A percentile compares a stretch with the other conserved stretches of the same genome.
These are phyloP conservation scores for Polymixis lichenea DNA, from an alignment of 2,888 invertebrate genomes.

Conservation along the genomic window DNA sequence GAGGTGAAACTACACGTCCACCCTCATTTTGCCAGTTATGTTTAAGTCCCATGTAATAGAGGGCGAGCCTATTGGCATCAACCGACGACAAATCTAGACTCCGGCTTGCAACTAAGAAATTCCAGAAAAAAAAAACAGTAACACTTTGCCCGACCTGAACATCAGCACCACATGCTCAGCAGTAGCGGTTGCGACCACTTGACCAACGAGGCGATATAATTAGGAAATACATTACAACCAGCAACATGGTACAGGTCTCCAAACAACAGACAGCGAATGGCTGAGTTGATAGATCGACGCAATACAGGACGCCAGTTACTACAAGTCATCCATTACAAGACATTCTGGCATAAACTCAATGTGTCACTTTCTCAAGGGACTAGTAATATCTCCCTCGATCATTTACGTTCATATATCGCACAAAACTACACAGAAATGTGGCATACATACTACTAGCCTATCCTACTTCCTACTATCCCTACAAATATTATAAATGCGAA, in stretches of 20 bases:
- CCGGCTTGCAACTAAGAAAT: no score
- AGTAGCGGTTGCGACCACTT: no score
- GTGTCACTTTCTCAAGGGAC: constrained; percentile 3
- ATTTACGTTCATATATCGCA: not conserved
- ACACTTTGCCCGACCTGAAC: no score
- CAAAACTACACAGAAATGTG: not conserved
- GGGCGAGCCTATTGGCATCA: no score
- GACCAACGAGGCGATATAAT: not conserved
- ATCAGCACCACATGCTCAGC: no score
- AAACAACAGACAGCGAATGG: not conserved
- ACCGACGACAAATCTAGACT: no score
- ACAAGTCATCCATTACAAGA: constrained; percentile 4
- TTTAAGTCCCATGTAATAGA: no score
- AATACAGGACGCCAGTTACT: not conserved
- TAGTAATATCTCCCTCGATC: not conserved
- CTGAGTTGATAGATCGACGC: constrained; percentile 12
- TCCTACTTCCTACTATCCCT: no score
- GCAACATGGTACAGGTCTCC: not conserved
- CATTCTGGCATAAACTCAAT: constrained; percentile 2
- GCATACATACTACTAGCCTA: not conserved
- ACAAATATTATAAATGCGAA: no score
- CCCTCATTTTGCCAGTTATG: no score
- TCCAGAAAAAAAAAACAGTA: no score
- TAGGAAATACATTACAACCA: not conserved
- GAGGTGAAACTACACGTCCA: no score